Percentiles rank a stretch among this genome's conserved stretches.
Conservation (phyloP, 2,113 vertebrate genomes). For the Petroica traversi region DNA sequence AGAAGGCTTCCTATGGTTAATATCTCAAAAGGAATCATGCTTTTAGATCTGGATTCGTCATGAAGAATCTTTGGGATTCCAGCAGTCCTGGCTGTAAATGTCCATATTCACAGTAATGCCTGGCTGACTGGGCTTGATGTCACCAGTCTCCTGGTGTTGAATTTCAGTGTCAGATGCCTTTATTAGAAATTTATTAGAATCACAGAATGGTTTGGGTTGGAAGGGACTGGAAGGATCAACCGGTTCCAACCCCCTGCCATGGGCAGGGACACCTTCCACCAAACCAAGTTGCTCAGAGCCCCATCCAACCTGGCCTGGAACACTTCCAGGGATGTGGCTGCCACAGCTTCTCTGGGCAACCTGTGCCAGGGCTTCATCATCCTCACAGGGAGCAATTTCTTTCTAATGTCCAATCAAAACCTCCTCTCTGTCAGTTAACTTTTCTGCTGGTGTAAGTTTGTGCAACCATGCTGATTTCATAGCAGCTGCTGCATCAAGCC, state of each 20-base stretch:
- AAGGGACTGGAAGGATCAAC: not conserved
- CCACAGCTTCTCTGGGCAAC: not conserved
- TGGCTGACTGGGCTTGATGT: not conserved
- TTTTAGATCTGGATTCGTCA: not conserved
- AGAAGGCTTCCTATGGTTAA: not conserved
- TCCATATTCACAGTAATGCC: not conserved
- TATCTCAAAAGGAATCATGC: not conserved
- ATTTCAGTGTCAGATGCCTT: not conserved
- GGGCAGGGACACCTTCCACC: not conserved
- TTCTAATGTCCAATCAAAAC: not conserved
- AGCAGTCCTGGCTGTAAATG: not conserved
- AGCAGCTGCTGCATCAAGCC: not conserved
- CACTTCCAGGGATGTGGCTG: not conserved
- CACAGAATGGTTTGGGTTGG: not conserved
- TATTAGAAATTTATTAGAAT: not conserved
- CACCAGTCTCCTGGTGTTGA: not conserved
- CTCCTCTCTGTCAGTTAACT: not conserved
- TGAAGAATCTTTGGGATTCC: not conserved
- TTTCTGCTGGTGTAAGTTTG: not conserved
- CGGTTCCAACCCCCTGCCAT: not conserved
- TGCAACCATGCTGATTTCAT: not conserved
- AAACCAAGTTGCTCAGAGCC: fast-evolving
- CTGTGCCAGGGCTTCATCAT: not conserved
- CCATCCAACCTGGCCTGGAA: fast-evolving
- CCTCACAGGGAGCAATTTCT: not conserved